Conservation (phyloP, 2,113 vertebrate genomes). For the Seriola rivoliana region DNA sequence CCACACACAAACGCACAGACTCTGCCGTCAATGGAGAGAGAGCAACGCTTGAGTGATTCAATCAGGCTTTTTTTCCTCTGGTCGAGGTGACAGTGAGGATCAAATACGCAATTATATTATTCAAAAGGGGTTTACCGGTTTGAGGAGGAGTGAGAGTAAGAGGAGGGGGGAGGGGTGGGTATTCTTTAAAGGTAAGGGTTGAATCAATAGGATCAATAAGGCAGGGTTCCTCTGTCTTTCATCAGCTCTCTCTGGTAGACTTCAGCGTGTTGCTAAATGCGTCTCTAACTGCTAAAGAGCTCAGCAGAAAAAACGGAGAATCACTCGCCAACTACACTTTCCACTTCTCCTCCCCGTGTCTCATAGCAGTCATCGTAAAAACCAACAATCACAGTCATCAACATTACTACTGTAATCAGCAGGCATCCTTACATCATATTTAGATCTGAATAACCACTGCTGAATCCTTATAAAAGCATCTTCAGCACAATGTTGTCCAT, state of each 20-base stretch:
- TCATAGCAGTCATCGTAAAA: no score
- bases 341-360: no score
- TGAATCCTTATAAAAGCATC: neutral
- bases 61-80: slow-evolving; percentile 57
- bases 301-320: slow-evolving; percentile 49
- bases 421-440: neutral
- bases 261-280: slow-evolving; percentile 50
- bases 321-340: neutral
- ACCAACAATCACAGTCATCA: no score
- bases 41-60: slow-evolving; percentile 65
- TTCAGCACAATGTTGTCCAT: neutral
- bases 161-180: slow-evolving; percentile 15
- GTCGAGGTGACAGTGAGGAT: slow-evolving; percentile 73
- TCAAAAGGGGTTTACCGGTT: slow-evolving; percentile 84
- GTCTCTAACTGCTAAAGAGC: slow-evolving; percentile 47
- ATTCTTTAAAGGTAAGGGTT: slow-evolving; percentile 87
- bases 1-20: slow-evolving; percentile 27
- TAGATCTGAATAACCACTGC: neutral
- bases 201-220: slow-evolving; percentile 89
- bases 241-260: slow-evolving; percentile 69
- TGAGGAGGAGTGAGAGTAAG: slow-evolving; percentile 53
- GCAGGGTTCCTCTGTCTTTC: slow-evolving; percentile 85
- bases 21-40: slow-evolving; percentile 45
- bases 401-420: neutral
- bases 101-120: slow-evolving; percentile 86